Evolutionary conservation across 2,113 vertebrate genomes (phyloP), one percentile per base, ranked within the genome.

Genomic region (Phrynocephalus versicolor): DNA sequence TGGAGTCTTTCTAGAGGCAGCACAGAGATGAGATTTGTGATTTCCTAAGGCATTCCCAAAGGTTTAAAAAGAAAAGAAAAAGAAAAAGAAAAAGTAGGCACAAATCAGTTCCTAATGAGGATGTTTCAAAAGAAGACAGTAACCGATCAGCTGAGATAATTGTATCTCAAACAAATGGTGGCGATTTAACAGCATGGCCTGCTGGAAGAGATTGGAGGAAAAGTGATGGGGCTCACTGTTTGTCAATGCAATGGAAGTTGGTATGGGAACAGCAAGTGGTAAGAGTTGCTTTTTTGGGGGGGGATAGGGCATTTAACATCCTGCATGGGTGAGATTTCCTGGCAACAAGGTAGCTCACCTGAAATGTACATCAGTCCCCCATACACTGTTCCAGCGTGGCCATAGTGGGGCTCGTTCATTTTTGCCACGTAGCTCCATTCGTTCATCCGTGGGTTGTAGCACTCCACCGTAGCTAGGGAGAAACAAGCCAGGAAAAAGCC

Each of bases 391-490:
- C 99, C 99, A 84, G 99, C 99, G 0, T 99, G 98, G 64, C 99
- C 98, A 72, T 99, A 99, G 94, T 99, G 99, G 23, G 99, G 99
- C 87, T 99, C 99, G 10, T 97, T 99, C 99, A 99, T 99, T 95
- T 99, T 99, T 82, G 99, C 99, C 23, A 99, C 99, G 30, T 99
- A 99, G 79, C 97, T 98, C 99, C 99, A 99, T 92, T 99, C 98
- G 16, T 99, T 99, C 89, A 98, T 98, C 91, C 98, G 97, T 79
- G 99, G 99, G 91, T 99, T 99, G 94, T 99, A 99, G 95, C 98
- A 99, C 92, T 99, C 99, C 92, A 99, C 98, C 16, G 99, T 99
- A 79, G 98, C 99, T 98, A 94, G 94, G 35, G 67, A 57, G 85
- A 90, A 72, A 89, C 30, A 65, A 21, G 39, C 70, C 37, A 45